A percentile compares a stretch with the other conserved stretches of the same genome.
phyloP scores from a whole-genome alignment of 2,888 invertebrate species.

The Merodon equestris region DNA sequence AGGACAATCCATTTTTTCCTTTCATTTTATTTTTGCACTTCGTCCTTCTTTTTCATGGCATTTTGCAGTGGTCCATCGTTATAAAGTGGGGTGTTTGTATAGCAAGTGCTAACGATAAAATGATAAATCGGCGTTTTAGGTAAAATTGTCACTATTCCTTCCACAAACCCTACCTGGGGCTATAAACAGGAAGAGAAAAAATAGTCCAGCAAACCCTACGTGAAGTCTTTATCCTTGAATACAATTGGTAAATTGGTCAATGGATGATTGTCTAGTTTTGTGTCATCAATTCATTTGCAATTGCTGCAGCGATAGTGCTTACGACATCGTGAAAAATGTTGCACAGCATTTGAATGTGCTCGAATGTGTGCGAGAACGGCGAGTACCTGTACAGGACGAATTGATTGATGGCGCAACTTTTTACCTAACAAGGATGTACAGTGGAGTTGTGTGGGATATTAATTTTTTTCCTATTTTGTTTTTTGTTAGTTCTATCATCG shows the following conservation, averaged over 20 bases:
- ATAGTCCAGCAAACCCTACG: constrained; percentile 1
- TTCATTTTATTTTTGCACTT: not conserved
- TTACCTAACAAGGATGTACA: constrained; percentile 25
- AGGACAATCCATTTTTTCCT: constrained; percentile 39
- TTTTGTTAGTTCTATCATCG: not conserved
- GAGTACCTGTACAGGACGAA: not conserved
- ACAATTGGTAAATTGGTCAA: constrained; percentile 53
- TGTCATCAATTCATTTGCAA: constrained; percentile 66
- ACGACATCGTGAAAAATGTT: no score
- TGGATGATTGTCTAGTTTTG: constrained; percentile 56
- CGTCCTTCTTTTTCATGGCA: constrained; percentile 16
- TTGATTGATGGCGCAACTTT: constrained; percentile 41
- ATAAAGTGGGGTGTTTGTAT: constrained; percentile 24
- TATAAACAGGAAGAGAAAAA: constrained; percentile 2
- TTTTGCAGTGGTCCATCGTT: constrained; percentile 29
- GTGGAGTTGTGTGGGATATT: not conserved
- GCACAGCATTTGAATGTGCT: constrained; percentile 1
- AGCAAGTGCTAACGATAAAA: constrained; percentile 59
- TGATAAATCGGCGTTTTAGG: constrained; percentile 59
- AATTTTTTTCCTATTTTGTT: no score
- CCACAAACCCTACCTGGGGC: not conserved
- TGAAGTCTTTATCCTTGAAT: constrained; percentile 45
- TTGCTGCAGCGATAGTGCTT: no score
- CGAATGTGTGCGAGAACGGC: not conserved
- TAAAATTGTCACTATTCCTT: constrained; percentile 27